These are phyloP conservation scores for Sarcophaga peregrina DNA, from an alignment of 1,140 invertebrate genomes.

Conservation along the genomic window DNA sequence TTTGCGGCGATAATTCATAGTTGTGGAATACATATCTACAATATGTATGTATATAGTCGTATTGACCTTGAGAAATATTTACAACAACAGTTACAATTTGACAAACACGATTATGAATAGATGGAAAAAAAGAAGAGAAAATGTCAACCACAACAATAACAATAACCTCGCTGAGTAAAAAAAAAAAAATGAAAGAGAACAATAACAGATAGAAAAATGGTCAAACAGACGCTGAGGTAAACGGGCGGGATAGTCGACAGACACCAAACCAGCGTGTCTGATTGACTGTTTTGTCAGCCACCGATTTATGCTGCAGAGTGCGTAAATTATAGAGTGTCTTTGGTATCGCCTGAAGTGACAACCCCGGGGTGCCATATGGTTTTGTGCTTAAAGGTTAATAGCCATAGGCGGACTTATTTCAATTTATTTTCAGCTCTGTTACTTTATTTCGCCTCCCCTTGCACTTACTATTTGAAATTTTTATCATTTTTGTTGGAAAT, in stretches of 20 bases:
- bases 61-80: not conserved
- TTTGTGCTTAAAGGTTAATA: constrained; percentile 40
- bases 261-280: constrained; percentile 6
- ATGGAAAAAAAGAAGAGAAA: not conserved
- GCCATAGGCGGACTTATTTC: constrained; percentile 37
- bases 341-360: constrained; percentile 37
- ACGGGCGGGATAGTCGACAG: not conserved
- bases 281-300: constrained; percentile 13
- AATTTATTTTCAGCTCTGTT: constrained; percentile 6
- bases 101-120: not conserved
- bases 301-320: constrained; percentile 31
- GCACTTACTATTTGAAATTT: not conserved
- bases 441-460: not conserved
- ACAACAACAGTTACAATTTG: constrained; percentile 14
- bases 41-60: not conserved
- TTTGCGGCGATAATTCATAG: constrained; percentile 27
- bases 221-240: not conserved
- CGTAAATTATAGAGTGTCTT: constrained; percentile 40
- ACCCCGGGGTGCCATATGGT: constrained; percentile 39
- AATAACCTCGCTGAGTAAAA: too few relatives aligned
- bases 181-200: not conserved
- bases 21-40: not conserved
- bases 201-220: not conserved
- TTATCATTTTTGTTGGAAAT: not conserved
- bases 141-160: not conserved